Percentiles rank a stretch among this genome's conserved stretches.
Evolutionary conservation across 2,797 vertebrate species (phyloP).

Genomic region (Hybognathus amarus): DNA sequence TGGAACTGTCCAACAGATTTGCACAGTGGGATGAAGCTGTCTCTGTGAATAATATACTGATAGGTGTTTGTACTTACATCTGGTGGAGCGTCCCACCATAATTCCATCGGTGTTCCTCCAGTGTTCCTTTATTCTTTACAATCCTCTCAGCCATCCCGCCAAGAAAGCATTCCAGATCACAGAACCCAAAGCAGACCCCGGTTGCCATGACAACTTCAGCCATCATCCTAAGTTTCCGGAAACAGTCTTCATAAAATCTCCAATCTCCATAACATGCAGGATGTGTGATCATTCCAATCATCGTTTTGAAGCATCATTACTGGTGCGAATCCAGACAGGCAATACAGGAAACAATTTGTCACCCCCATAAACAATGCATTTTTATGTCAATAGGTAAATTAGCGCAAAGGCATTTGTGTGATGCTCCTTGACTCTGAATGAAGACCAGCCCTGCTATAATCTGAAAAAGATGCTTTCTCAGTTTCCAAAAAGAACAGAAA

Average conservation of each 20-base stretch:
- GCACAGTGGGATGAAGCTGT: neutral
- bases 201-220: neutral
- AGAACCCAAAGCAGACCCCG: neutral
- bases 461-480: constrained; percentile 23
- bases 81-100: neutral
- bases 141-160: neutral
- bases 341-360: constrained; percentile 32
- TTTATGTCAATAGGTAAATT: constrained; percentile 42
- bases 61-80: constrained; percentile 38
- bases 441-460: constrained; percentile 24
- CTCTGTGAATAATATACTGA: constrained; percentile 13
- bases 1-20: constrained; percentile 4
- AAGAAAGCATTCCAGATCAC: neutral
- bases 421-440: constrained; percentile 1
- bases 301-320: constrained; percentile 19
- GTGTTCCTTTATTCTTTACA: constrained; percentile 18
- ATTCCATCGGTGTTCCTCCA: neutral
- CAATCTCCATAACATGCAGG: neutral
- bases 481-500: neutral
- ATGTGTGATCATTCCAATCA: constrained; percentile 26
- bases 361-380: constrained; percentile 30
- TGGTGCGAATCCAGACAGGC: neutral
- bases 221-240: neutral
- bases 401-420: neutral
- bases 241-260: constrained; percentile 6